These are phyloP conservation scores for Epinotia demarniana DNA, from an alignment of 2,888 invertebrate genomes.

Conservation along the genomic window DNA sequence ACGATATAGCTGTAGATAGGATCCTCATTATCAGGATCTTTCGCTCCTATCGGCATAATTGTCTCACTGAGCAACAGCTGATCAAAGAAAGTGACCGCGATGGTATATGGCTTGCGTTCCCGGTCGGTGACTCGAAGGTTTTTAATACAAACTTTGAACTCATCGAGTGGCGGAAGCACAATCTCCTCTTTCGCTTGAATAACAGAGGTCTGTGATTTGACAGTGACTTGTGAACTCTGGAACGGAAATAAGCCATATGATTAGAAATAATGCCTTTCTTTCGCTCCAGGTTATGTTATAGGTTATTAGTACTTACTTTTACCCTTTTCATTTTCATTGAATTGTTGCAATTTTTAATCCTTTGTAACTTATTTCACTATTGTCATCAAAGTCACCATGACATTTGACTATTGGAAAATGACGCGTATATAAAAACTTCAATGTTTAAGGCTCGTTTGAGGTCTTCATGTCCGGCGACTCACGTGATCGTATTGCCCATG, in stretches of 20 bases:
- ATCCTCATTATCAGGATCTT: constrained; percentile 48
- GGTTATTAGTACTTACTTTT: constrained; percentile 5
- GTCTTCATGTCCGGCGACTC: no score
- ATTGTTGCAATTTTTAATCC: not conserved
- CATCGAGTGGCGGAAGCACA: constrained; percentile 56
- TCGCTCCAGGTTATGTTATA: not conserved
- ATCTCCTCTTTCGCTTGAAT: constrained; percentile 51
- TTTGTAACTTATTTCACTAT: not conserved
- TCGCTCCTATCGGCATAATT: constrained; percentile 59
- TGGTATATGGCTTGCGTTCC: constrained; percentile 53
- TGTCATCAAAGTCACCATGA: not conserved
- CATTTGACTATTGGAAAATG: not conserved
- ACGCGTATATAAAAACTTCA: not conserved
- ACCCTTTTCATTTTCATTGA: constrained; percentile 9
- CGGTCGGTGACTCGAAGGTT: constrained; percentile 61
- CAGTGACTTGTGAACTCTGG: constrained; percentile 55
- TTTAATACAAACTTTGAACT: constrained; percentile 59
- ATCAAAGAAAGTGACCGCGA: constrained; percentile 67
- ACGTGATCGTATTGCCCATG: no score
- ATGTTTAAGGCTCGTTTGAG: no score
- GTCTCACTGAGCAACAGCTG: constrained; percentile 61
- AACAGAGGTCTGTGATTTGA: constrained; percentile 51
- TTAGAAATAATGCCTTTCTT: not conserved
- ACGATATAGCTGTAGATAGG: constrained; percentile 48
- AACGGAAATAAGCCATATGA: constrained; percentile 8